These are phyloP conservation scores for Sebastes nivosus DNA, from an alignment of 2,797 vertebrate species.

Conservation along the genomic window DNA sequence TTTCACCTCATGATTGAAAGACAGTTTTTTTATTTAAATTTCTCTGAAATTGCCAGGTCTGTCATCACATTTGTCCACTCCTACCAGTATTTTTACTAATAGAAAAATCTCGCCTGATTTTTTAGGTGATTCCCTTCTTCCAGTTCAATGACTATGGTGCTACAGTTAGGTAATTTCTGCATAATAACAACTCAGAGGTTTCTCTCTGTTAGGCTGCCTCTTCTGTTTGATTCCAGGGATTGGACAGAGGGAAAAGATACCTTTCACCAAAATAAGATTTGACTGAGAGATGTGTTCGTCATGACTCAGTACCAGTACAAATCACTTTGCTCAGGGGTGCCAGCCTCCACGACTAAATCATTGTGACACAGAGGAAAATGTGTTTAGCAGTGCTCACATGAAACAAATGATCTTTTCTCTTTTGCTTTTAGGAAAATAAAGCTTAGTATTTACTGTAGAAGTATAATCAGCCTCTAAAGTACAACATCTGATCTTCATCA, in stretches of 20 bases:
- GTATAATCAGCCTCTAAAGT: not conserved
- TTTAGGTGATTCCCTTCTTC: not conserved
- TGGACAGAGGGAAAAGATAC: not conserved
- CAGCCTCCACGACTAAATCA: slow-evolving; percentile 14
- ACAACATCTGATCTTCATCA: not conserved
- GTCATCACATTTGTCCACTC: not conserved
- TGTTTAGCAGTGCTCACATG: slow-evolving; percentile 6
- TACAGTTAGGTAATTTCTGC: not conserved
- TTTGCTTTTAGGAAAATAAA: slow-evolving; percentile 6
- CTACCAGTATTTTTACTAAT: not conserved
- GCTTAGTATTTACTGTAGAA: not conserved
- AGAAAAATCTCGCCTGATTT: not conserved
- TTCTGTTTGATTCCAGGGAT: slow-evolving; percentile 3
- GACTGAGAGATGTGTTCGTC: slow-evolving; percentile 23
- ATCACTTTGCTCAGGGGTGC: slow-evolving; percentile 5
- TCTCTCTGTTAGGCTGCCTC: slow-evolving; percentile 1
- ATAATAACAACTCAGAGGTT: not conserved
- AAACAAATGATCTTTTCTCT: slow-evolving; percentile 17
- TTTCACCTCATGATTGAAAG: slow-evolving; percentile 30
- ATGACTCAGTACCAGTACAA: slow-evolving; percentile 6
- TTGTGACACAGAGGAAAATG: slow-evolving; percentile 1
- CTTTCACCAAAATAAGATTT: slow-evolving; percentile 35
- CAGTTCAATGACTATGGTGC: not conserved
- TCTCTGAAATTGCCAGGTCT: not conserved
- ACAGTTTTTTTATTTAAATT: slow-evolving; percentile 11